These are phyloP conservation scores for Gambusia yucatana DNA, from an alignment of 2,797 vertebrate species.

Conservation along the genomic window DNA sequence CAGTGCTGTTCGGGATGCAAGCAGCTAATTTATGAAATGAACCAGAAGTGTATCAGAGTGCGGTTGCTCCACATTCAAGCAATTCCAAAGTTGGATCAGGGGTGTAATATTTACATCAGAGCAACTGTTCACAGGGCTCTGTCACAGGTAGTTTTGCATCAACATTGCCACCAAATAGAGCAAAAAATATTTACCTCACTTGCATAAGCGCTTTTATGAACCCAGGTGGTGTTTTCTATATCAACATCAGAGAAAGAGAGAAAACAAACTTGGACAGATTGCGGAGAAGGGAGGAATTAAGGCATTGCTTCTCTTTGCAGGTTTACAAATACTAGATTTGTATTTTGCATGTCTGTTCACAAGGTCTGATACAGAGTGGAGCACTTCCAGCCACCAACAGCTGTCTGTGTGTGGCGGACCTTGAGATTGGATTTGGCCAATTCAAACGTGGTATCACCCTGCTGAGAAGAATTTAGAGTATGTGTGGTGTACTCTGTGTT, in stretches of 20 bases:
- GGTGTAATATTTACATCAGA: conserved; percentile 37
- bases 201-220: conserved; percentile 2
- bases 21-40: background rate
- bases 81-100: conserved; percentile 35
- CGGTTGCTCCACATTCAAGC: no score
- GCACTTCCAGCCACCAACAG: conserved; percentile 35
- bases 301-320: conserved; percentile 10
- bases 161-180: conserved; percentile 38
- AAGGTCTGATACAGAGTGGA: conserved; percentile 15
- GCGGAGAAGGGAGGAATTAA: background rate
- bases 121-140: conserved; percentile 21
- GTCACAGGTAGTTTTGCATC: conserved; percentile 46
- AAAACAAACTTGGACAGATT: conserved; percentile 5
- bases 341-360: conserved; percentile 14
- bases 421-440: conserved; percentile 59
- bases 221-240: conserved; percentile 33
- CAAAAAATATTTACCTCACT: conserved; percentile 26
- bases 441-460: conserved; percentile 44
- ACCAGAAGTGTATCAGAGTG: background rate
- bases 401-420: conserved; percentile 47
- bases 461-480: conserved; percentile 23
- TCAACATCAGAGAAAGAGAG: conserved; percentile 5
- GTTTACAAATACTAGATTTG: background rate
- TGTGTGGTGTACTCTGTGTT: background rate
- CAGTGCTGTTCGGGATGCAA: background rate